Conservation (phyloP, 2,113 vertebrate species). For the Albula goreensis region DNA sequence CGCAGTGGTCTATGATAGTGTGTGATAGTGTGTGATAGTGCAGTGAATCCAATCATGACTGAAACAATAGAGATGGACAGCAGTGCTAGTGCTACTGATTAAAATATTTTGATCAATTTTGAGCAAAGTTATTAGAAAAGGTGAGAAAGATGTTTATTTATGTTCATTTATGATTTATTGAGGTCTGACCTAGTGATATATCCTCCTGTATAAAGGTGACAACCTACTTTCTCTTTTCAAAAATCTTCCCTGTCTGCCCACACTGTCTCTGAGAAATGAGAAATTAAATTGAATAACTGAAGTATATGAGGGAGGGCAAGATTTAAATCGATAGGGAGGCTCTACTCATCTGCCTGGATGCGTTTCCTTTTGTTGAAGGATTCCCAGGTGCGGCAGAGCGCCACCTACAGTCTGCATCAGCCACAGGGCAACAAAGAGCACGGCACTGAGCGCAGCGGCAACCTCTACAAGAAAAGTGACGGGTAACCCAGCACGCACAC, state of each 20-base stretch:
- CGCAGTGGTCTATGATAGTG: too few relatives aligned
- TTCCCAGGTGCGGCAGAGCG: conserved; percentile 87
- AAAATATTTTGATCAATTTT: too few relatives aligned
- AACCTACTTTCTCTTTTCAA: not conserved
- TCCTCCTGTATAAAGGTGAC: not conserved
- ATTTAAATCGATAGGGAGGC: not conserved
- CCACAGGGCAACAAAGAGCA: conserved; percentile 99
- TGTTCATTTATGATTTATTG: not conserved
- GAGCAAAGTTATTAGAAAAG: too few relatives aligned
- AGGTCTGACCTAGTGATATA: not conserved
- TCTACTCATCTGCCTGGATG: not conserved
- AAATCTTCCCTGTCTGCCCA: not conserved
- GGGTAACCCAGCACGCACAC: conserved; percentile 70
- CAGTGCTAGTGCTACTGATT: too few relatives aligned
- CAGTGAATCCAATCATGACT: too few relatives aligned
- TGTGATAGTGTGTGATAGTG: too few relatives aligned
- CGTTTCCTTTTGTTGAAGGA: conserved; percentile 69
- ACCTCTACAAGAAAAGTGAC: conserved; percentile 94
- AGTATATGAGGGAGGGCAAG: not conserved
- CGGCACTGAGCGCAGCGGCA: conserved; percentile 88
- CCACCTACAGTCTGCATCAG: conserved; percentile 94
- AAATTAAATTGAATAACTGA: not conserved
- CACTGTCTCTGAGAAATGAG: not conserved
- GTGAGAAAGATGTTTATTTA: too few relatives aligned
- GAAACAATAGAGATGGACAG: too few relatives aligned